Evolutionary conservation across 2,797 vertebrate species (phyloP).

Genomic region (Pogoniulus pusillus): DNA sequence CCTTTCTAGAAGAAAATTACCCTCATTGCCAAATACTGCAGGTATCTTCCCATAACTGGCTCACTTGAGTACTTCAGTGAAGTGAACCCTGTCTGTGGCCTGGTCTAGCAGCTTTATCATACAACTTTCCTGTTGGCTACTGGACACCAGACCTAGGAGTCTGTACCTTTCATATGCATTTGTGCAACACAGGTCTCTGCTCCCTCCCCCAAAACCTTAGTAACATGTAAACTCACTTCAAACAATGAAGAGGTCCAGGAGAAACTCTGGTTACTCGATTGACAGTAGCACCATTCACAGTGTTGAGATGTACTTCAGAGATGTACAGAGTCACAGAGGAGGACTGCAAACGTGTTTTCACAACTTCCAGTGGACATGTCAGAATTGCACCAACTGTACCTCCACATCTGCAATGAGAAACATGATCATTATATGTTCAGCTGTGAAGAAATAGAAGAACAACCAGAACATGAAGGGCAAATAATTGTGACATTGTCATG

Average conservation of each 20-base stretch:
- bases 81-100: too few relatives aligned
- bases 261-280: slow-evolving; percentile 86
- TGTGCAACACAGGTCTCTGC: background rate
- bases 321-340: slow-evolving; percentile 93
- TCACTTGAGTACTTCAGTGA: too few relatives aligned
- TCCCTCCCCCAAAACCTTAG: background rate
- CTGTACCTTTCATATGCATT: background rate
- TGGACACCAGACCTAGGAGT: too few relatives aligned
- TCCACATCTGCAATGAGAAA: slow-evolving; percentile 85
- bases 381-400: slow-evolving; percentile 97
- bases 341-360: slow-evolving; percentile 96
- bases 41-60: too few relatives aligned
- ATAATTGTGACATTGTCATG: background rate
- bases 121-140: too few relatives aligned
- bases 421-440: background rate
- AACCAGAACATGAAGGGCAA: background rate
- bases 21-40: too few relatives aligned
- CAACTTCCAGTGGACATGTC: slow-evolving; percentile 98
- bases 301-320: slow-evolving; percentile 94
- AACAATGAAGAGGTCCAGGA: slow-evolving; percentile 94
- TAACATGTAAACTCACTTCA: slow-evolving; percentile 83
- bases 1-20: too few relatives aligned
- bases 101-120: too few relatives aligned
- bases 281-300: slow-evolving; percentile 88
- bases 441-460: background rate